These are phyloP conservation scores for Adineta ricciae DNA, from an alignment of 2,888 invertebrate species.

Conservation along the genomic window DNA sequence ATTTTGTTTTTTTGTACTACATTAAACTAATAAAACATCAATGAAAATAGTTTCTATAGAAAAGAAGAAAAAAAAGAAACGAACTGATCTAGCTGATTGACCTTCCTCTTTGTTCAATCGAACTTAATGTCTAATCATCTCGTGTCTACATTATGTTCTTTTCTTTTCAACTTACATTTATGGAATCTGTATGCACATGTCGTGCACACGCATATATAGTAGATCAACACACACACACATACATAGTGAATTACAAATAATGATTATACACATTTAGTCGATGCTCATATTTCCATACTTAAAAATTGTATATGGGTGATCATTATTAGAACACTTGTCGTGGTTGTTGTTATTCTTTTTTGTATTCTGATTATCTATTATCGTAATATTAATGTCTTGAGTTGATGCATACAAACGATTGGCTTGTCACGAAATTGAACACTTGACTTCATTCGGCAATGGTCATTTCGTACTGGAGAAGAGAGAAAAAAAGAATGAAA, in stretches of 20 bases:
- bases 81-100: not conserved
- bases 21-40: not conserved
- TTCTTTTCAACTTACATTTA: not conserved
- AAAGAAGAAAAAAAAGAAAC: not conserved
- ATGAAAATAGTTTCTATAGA: not conserved
- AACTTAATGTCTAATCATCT: not conserved
- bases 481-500: not conserved
- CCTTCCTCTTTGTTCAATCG: not conserved
- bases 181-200: not conserved
- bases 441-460: not conserved
- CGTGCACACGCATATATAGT: not conserved
- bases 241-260: not conserved
- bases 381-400: not conserved
- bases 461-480: not conserved
- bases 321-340: not conserved
- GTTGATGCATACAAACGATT: not conserved
- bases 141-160: not conserved
- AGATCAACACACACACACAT: not conserved
- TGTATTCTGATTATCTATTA: not conserved
- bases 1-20: not conserved
- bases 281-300: not conserved
- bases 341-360: not conserved
- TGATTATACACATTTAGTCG: not conserved
- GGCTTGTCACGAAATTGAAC: not conserved
- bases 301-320: not conserved